phyloP scores from a whole-genome alignment of 2,113 vertebrate species.

The Cheilinus undulatus region DNA sequence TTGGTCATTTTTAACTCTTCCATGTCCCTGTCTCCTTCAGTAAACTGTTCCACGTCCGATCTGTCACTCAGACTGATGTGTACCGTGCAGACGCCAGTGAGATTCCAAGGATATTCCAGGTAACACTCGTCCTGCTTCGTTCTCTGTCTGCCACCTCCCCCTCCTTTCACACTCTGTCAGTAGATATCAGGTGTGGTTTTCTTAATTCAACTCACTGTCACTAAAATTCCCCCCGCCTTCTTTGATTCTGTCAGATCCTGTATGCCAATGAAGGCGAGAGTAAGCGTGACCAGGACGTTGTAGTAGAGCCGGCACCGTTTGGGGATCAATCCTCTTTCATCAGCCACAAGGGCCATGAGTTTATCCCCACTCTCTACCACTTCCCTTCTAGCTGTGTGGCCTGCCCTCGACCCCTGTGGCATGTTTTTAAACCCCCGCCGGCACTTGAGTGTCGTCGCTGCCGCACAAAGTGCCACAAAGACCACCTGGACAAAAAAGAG shows the following conservation, averaged over 20 bases:
- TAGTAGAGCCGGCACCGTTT: constrained; percentile 89
- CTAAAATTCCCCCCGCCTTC: not conserved
- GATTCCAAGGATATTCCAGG: constrained; percentile 99
- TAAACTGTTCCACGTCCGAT: constrained; percentile 97
- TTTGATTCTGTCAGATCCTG: constrained; percentile 87
- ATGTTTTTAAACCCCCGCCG: constrained; percentile 97
- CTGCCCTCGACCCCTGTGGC: constrained; percentile 98
- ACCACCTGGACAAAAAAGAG: constrained; percentile 98
- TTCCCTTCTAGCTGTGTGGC: constrained; percentile 99
- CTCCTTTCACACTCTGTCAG: no score
- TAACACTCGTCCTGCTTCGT: constrained; percentile 53
- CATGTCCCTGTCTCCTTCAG: constrained; percentile 73
- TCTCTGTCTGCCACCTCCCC: not conserved
- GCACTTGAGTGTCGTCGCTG: constrained; percentile 97
- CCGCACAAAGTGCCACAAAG: constrained; percentile 98
- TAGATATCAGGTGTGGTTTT: not conserved
- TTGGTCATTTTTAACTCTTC: not conserved
- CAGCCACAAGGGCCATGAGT: constrained; percentile 99
- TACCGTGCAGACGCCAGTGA: constrained; percentile 98
- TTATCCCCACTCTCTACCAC: constrained; percentile 98
- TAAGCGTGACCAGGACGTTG: constrained; percentile 93
- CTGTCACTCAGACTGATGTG: constrained; percentile 98
- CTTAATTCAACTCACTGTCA: not conserved
- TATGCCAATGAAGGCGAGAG: constrained; percentile 99
- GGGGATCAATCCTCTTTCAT: constrained; percentile 91